Evolutionary conservation across 1,140 invertebrate genomes (phyloP).

Genomic region (Zophobas morio): DNA sequence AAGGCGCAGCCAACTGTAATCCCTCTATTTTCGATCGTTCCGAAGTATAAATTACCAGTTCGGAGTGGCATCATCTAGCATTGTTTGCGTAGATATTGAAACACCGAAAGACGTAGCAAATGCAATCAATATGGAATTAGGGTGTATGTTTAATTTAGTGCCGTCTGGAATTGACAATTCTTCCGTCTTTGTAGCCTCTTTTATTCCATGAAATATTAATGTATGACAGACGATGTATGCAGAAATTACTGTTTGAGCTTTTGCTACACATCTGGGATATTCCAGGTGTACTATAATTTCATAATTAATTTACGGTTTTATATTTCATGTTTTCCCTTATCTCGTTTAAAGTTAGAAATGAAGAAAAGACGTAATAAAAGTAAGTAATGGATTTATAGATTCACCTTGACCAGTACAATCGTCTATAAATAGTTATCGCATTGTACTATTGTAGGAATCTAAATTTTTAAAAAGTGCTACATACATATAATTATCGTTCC

Average conservation of each 20-base stretch:
- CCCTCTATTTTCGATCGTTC: no score
- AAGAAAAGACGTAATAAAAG: slow-evolving; percentile 11
- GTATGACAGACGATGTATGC: not conserved
- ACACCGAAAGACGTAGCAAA: not conserved
- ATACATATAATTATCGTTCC: not conserved
- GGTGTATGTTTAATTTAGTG: not conserved
- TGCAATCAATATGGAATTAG: not conserved
- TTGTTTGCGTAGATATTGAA: no score
- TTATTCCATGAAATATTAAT: slow-evolving; percentile 14
- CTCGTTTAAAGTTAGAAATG: not conserved
- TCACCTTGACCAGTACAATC: slow-evolving; percentile 17
- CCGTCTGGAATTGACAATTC: not conserved
- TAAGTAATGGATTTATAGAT: slow-evolving; percentile 9
- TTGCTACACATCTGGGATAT: slow-evolving; percentile 14
- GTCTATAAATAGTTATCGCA: slow-evolving; percentile 25
- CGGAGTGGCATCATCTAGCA: no score
- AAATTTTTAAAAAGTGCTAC: slow-evolving; percentile 10
- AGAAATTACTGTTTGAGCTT: not conserved
- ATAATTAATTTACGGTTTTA: slow-evolving; percentile 15
- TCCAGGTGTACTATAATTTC: slow-evolving; percentile 15
- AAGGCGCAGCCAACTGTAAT: no score
- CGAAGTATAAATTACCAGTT: no score
- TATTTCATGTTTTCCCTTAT: not conserved
- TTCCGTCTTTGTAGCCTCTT: not conserved
- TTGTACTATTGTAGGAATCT: slow-evolving; percentile 9